These are phyloP conservation scores for Stenodera caucasica DNA, from an alignment of 2,888 invertebrate genomes.

Conservation along the genomic window DNA sequence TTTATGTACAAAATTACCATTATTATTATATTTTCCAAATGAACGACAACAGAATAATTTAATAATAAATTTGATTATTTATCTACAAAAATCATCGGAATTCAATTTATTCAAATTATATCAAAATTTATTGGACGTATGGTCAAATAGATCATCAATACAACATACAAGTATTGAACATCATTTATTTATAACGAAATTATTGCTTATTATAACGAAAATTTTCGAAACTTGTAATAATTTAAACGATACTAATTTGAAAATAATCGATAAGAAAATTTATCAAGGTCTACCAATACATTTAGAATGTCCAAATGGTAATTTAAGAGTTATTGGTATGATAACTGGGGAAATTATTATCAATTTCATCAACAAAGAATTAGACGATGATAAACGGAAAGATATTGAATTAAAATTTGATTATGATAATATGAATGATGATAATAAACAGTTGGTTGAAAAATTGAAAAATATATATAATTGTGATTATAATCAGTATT, in stretches of 20 bases:
- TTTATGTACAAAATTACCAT: conserved; percentile 64
- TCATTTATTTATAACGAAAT: conserved; percentile 70
- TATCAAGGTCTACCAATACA: conserved; percentile 70
- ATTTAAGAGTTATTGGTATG: conserved; percentile 73
- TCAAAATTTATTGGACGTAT: conserved; percentile 63
- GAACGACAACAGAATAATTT: conserved; percentile 56
- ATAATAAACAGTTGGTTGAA: conserved; percentile 58
- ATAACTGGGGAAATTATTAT: conserved; percentile 68
- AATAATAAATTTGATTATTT: conserved; percentile 64
- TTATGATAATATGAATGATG: conserved; percentile 61
- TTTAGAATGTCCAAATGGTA: conserved; percentile 64
- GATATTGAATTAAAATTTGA: conserved; percentile 67
- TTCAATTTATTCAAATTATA: conserved; percentile 56
- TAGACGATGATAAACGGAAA: conserved; percentile 51
- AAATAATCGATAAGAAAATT: conserved; percentile 59
- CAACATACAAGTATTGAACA: conserved; percentile 68
- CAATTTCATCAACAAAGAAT: conserved; percentile 54
- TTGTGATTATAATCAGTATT: conserved; percentile 33
- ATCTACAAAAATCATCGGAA: conserved; percentile 56
- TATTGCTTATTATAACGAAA: conserved; percentile 63
- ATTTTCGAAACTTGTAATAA: conserved; percentile 53
- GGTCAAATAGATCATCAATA: conserved; percentile 68
- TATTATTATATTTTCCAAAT: conserved; percentile 59
- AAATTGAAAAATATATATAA: conserved; percentile 56
- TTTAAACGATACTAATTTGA: conserved; percentile 39